Evolutionary conservation across 2,797 vertebrate species (phyloP).

Genomic region (Hypotaenidia okinawae): DNA sequence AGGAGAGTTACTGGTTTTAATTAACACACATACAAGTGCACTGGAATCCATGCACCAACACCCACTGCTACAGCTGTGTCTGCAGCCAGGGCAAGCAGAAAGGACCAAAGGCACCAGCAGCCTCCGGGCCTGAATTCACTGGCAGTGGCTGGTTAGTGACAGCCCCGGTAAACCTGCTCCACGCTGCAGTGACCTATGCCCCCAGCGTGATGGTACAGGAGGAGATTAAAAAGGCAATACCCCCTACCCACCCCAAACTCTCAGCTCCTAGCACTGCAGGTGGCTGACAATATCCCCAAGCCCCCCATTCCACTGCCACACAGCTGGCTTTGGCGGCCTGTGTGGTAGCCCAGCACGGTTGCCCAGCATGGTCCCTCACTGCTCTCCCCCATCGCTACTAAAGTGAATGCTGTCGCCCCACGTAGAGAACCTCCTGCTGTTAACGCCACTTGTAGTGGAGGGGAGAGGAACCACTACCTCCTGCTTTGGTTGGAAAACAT

Average conservation of each 20-base stretch:
- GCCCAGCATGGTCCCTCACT: fast-evolving
- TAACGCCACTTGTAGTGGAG: background rate
- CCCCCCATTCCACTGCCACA: background rate
- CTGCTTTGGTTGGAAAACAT: background rate
- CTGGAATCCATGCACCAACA: background rate
- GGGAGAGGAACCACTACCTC: background rate
- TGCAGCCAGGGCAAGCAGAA: background rate
- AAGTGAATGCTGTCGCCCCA: background rate
- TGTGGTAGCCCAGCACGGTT: fast-evolving
- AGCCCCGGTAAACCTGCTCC: background rate
- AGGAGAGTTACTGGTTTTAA: background rate
- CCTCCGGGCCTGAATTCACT: background rate
- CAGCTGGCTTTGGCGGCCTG: background rate
- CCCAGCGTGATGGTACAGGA: background rate
- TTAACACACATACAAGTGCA: background rate
- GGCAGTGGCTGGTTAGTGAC: background rate
- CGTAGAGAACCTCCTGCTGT: background rate
- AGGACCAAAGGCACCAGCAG: background rate
- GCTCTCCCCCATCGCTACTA: fast-evolving
- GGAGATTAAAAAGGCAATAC: background rate
- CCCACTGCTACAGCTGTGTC: background rate
- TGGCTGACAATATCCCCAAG: background rate
- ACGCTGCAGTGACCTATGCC: background rate
- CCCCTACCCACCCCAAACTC: background rate
- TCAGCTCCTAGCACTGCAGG: background rate